Conservation (phyloP, 2,888 invertebrate genomes). For the Calameuta idolon region DNA sequence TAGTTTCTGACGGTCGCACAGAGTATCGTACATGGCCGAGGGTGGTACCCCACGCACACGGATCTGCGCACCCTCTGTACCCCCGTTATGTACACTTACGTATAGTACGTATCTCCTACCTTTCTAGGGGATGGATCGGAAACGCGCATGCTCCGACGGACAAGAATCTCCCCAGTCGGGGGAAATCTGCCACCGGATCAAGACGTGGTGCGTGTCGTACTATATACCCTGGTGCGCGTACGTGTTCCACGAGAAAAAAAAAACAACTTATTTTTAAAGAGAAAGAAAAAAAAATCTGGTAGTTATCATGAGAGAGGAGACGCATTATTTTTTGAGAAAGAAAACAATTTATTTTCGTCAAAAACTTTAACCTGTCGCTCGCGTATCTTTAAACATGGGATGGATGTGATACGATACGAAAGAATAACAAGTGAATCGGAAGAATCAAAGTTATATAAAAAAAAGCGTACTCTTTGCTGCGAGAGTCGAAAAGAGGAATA, state of each 20-base stretch:
- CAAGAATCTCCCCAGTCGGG: slow-evolving; percentile 64
- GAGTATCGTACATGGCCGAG: background rate
- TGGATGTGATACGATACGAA: background rate
- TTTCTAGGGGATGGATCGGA: slow-evolving; percentile 50
- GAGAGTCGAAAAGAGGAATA: background rate
- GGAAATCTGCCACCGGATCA: slow-evolving; percentile 62
- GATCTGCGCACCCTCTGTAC: slow-evolving; percentile 35
- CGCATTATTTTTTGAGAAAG: background rate
- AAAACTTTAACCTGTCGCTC: background rate
- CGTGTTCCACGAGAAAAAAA: background rate
- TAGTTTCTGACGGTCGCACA: background rate
- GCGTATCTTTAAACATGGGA: no score
- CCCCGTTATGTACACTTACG: slow-evolving; percentile 21
- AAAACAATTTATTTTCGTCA: background rate
- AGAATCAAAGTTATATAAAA: background rate
- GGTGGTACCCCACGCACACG: slow-evolving; percentile 10
- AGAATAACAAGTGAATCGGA: background rate
- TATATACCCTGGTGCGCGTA: slow-evolving; percentile 46
- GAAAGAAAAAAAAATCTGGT: background rate
- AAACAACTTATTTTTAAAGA: background rate
- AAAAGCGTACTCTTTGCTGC: background rate
- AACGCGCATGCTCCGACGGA: slow-evolving; percentile 63
- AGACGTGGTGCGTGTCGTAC: slow-evolving; percentile 58
- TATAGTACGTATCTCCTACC: slow-evolving; percentile 38
- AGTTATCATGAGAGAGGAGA: background rate